These are phyloP conservation scores for Dichetophora obliterata DNA, from an alignment of 2,888 invertebrate genomes.

Conservation along the genomic window DNA sequence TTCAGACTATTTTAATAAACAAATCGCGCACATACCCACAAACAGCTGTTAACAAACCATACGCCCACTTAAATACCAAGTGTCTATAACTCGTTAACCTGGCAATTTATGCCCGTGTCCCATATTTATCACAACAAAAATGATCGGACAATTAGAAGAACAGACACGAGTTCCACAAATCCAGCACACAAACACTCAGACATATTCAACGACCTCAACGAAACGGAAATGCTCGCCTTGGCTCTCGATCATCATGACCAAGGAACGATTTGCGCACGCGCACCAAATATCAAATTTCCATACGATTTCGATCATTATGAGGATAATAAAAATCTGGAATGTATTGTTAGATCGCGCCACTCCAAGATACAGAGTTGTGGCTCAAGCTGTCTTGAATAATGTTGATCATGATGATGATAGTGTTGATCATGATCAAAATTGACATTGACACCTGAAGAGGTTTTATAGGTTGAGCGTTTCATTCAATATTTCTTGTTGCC, in stretches of 20 bases:
- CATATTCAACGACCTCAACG: background rate
- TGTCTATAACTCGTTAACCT: conserved; percentile 53
- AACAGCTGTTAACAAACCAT: background rate
- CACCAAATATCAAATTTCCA: conserved; percentile 36
- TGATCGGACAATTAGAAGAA: conserved; percentile 32
- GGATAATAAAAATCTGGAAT: conserved; percentile 36
- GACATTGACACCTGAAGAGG: background rate
- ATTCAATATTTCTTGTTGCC: background rate
- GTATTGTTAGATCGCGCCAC: conserved; percentile 25
- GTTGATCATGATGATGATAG: background rate
- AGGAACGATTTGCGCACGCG: conserved; percentile 14
- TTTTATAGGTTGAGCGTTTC: background rate
- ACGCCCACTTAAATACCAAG: conserved; percentile 31
- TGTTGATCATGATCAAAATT: background rate
- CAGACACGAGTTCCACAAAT: conserved; percentile 18
- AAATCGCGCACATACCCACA: background rate
- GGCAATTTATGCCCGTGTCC: conserved; percentile 57
- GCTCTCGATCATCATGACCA: conserved; percentile 5
- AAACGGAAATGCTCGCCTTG: conserved; percentile 14
- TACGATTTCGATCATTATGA: conserved; percentile 28
- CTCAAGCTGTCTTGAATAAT: background rate
- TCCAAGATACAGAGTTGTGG: background rate
- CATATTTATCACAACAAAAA: conserved; percentile 54
- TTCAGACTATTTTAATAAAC: conserved; percentile 14
- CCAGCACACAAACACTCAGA: background rate